Evolutionary conservation across 2,113 vertebrate species (phyloP).

Genomic region (Erpornis zantholeuca): DNA sequence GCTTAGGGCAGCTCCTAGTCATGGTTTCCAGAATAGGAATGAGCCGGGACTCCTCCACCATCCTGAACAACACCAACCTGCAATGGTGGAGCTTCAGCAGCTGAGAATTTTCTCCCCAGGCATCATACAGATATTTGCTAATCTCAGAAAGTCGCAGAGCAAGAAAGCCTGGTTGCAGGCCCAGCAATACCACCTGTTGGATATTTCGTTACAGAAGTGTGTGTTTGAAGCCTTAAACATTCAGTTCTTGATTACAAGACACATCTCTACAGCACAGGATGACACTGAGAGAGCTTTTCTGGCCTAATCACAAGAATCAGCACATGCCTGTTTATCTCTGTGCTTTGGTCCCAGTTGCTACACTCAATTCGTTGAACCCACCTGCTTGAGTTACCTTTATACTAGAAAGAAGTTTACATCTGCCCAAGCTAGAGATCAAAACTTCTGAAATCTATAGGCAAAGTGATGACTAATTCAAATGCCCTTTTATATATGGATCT

Average conservation of each 20-base stretch:
- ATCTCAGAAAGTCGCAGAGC: background rate
- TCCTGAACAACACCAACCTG: background rate
- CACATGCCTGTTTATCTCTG: background rate
- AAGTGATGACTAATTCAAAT: background rate
- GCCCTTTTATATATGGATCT: background rate
- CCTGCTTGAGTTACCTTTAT: background rate
- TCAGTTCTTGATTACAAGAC: background rate
- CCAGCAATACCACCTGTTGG: background rate
- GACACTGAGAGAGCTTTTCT: background rate
- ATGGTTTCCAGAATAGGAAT: background rate
- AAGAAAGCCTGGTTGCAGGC: background rate
- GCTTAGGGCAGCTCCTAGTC: background rate
- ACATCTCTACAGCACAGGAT: background rate
- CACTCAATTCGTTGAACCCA: background rate
- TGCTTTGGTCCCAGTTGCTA: background rate
- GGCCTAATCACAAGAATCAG: background rate
- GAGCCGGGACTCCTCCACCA: background rate
- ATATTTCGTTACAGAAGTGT: background rate
- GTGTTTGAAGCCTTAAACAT: background rate
- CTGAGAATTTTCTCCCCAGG: background rate
- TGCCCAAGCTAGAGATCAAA: background rate
- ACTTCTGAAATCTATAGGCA: background rate
- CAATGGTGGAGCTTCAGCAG: background rate
- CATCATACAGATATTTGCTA: background rate
- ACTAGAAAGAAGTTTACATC: background rate